Evolutionary conservation across 2,113 vertebrate species (phyloP), one percentile per base, ranked within the genome.

Genomic region (Notothenia coriiceps): DNA sequence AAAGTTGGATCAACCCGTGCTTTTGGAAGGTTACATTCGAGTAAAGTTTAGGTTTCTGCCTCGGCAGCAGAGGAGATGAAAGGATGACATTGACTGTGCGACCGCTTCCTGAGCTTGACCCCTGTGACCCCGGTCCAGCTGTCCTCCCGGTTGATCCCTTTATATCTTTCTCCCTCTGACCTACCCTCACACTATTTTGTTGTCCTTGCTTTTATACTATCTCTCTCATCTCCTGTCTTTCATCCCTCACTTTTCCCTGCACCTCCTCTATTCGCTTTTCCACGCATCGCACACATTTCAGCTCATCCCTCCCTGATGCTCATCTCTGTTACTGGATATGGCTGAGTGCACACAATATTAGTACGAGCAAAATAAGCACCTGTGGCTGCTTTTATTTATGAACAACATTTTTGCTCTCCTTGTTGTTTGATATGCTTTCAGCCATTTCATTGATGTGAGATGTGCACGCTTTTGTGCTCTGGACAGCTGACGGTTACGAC

Each of bases 71-170:
- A 74, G 15, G 57, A 90, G 89, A 91, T 89, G 81, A 93, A 89
- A 94, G 86, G 77, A 82, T 81, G 92, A 90, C 90, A 67, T 90
- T 92, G 91, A 76, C 84, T 59, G 50, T 49, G 69, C 49, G 73
- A 80, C 85, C 60, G 80, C 83, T 80, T 86, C 89, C 88, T 88
- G 87, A 85, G 86, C 82, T 61, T 87, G 88, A 93, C 90, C 90
- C 49, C 64, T 0, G 22, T 3, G 80, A 88, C 84, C 84, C 64
- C 13, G 17, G 80, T 70, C 89, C 93, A 91, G 93, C 89, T 93
- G 92, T 92, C 86, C 86, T 29, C 60, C 66, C 20, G 43, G 68
- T 78, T 84, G 74, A 86, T 84, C 83, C 80, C 79, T 55, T 57
- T 79, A 65, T 72, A 59, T 73, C 75, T 67, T 44, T 52, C 60